Percentiles rank a stretch among this genome's conserved stretches.
phyloP scores from a whole-genome alignment of 1,140 invertebrate species.

The Drosophila funebris region DNA sequence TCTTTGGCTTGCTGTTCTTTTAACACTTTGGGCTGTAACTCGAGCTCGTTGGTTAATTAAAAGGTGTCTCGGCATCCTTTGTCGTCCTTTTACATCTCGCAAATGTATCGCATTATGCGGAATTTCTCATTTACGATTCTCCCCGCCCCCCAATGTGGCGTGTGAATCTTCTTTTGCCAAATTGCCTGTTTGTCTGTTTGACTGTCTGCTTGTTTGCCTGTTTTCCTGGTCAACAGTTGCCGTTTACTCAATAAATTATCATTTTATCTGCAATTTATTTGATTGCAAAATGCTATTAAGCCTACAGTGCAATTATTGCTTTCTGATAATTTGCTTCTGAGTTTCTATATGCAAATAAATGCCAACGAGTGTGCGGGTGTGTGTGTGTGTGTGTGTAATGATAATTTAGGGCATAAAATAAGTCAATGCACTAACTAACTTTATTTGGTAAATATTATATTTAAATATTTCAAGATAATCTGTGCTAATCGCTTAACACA shows the following conservation, averaged over 20 bases:
- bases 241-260: constrained; percentile 23
- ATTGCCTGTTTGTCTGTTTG: not conserved
- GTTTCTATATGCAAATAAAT: not conserved
- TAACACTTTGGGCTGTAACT: constrained; percentile 69
- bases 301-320: constrained; percentile 30
- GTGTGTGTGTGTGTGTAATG: not conserved
- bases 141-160: not conserved
- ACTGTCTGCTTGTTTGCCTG: not conserved
- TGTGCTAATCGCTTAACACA: not conserved
- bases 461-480: not conserved
- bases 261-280: constrained; percentile 56
- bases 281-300: constrained; percentile 51
- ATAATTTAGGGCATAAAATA: not conserved
- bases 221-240: constrained; percentile 1
- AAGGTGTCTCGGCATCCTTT: constrained; percentile 27
- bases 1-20: not conserved
- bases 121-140: not conserved
- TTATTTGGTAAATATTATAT: not conserved
- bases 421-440: not conserved
- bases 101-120: constrained; percentile 26
- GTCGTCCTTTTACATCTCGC: constrained; percentile 1
- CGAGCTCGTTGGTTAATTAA: constrained; percentile 61
- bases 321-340: not conserved
- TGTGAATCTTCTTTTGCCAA: constrained; percentile 27
- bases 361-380: not conserved